These are phyloP conservation scores for Xanthorhoe spadicearia DNA, from an alignment of 2,888 invertebrate species.

Conservation along the genomic window DNA sequence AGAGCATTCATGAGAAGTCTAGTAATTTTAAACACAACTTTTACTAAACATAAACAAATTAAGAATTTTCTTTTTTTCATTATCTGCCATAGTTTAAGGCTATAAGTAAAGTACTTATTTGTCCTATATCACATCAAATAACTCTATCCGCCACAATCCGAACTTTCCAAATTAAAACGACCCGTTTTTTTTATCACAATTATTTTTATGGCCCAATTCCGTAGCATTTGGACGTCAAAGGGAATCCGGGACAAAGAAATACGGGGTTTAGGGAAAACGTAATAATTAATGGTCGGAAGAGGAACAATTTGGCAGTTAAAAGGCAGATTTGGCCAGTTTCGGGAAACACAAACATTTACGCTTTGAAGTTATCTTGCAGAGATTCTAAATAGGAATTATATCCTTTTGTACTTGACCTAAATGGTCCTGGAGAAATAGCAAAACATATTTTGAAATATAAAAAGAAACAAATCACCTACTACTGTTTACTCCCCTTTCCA, in stretches of 20 bases:
- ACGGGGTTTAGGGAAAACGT: constrained; percentile 32
- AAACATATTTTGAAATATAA: too few species aligned
- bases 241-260: constrained; percentile 30
- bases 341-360: constrained; percentile 9
- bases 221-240: constrained; percentile 26
- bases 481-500: too few species aligned
- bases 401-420: neutral
- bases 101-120: neutral
- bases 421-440: too few species aligned
- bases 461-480: too few species aligned
- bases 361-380: constrained; percentile 2
- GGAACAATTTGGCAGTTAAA: constrained; percentile 29
- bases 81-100: too few species aligned
- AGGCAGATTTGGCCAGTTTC: constrained; percentile 24
- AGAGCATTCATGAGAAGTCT: too few species aligned
- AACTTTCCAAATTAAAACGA: constrained; percentile 30
- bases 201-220: constrained; percentile 31
- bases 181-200: constrained; percentile 31
- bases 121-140: neutral
- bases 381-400: neutral
- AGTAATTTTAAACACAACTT: too few species aligned
- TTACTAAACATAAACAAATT: too few species aligned
- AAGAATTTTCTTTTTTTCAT: too few species aligned
- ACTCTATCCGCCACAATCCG: constrained; percentile 15
- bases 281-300: constrained; percentile 39